phyloP scores from a whole-genome alignment of 2,888 invertebrate species.

The Arctia plantaginis region DNA sequence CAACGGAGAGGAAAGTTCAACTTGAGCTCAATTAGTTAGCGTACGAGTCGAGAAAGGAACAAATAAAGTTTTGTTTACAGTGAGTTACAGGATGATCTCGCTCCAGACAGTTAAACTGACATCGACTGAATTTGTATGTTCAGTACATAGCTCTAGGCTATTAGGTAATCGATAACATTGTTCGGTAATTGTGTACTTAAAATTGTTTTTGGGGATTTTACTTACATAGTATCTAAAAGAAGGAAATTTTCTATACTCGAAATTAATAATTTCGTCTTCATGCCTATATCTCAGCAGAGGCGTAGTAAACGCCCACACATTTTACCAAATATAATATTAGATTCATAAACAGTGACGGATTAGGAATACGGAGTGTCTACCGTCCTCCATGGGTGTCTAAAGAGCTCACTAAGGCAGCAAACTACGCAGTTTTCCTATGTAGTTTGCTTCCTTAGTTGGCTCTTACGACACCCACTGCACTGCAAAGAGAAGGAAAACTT shows the following conservation, averaged over 20 bases:
- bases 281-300: not conserved
- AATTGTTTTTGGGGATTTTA: conserved; percentile 11
- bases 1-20: conserved; percentile 54
- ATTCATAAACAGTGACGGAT: too few species aligned
- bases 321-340: too few species aligned
- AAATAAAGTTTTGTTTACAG: conserved; percentile 60
- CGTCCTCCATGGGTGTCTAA: too few species aligned
- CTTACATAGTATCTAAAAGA: not conserved
- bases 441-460: too few species aligned
- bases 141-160: conserved; percentile 29
- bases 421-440: too few species aligned
- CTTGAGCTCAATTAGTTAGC: conserved; percentile 60
- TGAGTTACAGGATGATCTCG: conserved; percentile 54
- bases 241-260: not conserved
- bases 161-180: conserved; percentile 24
- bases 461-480: too few species aligned
- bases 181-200: conserved; percentile 16
- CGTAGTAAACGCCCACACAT: too few species aligned
- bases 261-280: not conserved
- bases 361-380: too few species aligned
- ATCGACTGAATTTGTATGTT: conserved; percentile 51
- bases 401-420: too few species aligned
- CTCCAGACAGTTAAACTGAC: conserved; percentile 52
- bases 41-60: conserved; percentile 55
- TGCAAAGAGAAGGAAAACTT: too few species aligned